Evolutionary conservation across 2,888 invertebrate species (phyloP), one percentile per base, ranked within the genome.

Genomic region (Stenodera caucasica): DNA sequence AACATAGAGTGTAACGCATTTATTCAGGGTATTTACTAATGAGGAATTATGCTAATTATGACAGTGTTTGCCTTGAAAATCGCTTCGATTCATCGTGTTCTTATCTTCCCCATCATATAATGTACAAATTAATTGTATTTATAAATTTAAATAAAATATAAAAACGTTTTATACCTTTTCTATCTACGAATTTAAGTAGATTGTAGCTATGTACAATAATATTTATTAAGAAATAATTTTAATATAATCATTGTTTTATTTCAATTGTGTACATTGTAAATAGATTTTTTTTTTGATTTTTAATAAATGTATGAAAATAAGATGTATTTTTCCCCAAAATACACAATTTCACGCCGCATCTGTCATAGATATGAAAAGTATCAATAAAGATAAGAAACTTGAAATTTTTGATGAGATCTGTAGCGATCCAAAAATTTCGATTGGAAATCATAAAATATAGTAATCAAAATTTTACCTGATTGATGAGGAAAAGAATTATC

Each of bases 241-340:
- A 67, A 67, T 67, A 69, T 70, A 69, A 69, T 67, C 64, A 65
- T 65, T 69, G 69, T 69, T 70, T 45, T 69, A 68, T 69, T 70
- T 68, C 65, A 69, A 64, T 64, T 67, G 65, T 71, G 70, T 69
- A 71, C 55, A 69, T 70, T 71, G 70, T 71, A 71, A 56, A 71
- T 69, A 71, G 64, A 63, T 26, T 26, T 26, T 33, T 52, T 56
- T 65, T 60, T 69, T 66, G 65, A 60, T 69, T 70, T 69, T 69
- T 66, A 70, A 68, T 70, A 70, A 71, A 70, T 68, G 67, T 69
- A 67, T 53, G 58, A 62, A 65, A 68, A 68, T 49, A 55, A 53
- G 30, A 14, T 21, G n/a, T 12, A 37, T 7, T 54, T 32, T 4
- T 45, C 1, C 2, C n/a, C 11, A n/a, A n/a, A n/a, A n/a, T n/a